Base-by-base conservation (phyloP, 2,797 vertebrate species). In the Anomalospiza imberbis region DNA sequence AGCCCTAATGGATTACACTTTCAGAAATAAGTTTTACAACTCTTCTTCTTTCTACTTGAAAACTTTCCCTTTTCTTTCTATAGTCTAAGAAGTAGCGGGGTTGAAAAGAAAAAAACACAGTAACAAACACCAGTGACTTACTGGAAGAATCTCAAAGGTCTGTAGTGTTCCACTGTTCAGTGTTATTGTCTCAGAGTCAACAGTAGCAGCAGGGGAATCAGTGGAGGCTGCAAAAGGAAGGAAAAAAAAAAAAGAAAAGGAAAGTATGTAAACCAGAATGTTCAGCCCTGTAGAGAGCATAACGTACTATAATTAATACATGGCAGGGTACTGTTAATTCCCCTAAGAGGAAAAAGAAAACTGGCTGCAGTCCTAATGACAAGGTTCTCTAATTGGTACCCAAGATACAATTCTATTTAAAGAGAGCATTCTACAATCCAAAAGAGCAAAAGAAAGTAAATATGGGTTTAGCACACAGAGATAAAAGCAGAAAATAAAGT, bases 121-220 rank as follows among this genome's bases (percentile, higher is more conserved):
- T 61, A 55, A 51, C 50, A 80, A 80, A 47, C n/a, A 62, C 5
- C 70, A 74, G 71, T 87, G 94, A 97, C 98, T 99, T 97, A 99
- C 99, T 60, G 99, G 99, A 87, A 99, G 97, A 95, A 99, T 99
- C 97, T 99, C 99, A 94, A 99, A 99, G n/a, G 99, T 98, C 97
- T 99, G 99, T 87, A 99, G 97, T 14, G 99, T 98, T 91, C 99
- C 98, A 6, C 98, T 97, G 96, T 99, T 99, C 92, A 99, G 98
- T 7, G 99, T 99, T 98, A 99, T 98, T 74, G 99, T 98, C 76
- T 99, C 99, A 17, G 98, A 97, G 75, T 99, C 99, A 88, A 98
- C 97, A 85, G 98, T 82, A 86, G 98, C 97, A 88, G 98, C 96
- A 53, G 98, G 95, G 75, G 98, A 97, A 74, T 99, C 98, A 4